phyloP scores from a whole-genome alignment of 1,140 invertebrate species.

The Rhynchophorus ferrugineus region DNA sequence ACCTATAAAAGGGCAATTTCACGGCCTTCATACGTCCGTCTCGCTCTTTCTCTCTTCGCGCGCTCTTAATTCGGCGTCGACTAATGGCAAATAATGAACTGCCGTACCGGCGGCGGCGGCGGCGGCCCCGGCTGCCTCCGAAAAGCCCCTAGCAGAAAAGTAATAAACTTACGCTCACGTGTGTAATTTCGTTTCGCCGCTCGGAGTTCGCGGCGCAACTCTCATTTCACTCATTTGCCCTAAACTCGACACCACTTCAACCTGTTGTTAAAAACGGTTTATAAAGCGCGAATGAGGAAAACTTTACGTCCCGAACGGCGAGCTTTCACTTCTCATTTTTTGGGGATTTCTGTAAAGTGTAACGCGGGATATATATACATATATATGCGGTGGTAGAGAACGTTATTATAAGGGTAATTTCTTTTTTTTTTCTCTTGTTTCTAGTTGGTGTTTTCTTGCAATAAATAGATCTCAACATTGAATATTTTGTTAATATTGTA shows the following conservation, averaged over 20 bases:
- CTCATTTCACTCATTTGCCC: constrained; percentile 20
- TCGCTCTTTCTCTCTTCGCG: neutral
- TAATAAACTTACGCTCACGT: constrained; percentile 24
- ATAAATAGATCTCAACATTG: no score
- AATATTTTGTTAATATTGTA: no score
- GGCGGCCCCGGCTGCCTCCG: constrained; percentile 1
- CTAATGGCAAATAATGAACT: constrained; percentile 20
- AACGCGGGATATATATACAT: no score
- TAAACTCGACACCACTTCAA: constrained; percentile 20
- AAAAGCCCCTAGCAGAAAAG: constrained; percentile 5
- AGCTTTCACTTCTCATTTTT: no score
- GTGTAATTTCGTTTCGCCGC: constrained; percentile 20
- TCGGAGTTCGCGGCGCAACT: constrained; percentile 17
- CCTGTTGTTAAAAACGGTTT: constrained; percentile 19
- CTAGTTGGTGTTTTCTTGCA: no score
- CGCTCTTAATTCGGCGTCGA: constrained; percentile 8
- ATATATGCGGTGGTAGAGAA: no score
- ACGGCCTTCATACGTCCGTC: constrained; percentile 7
- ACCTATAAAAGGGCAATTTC: constrained; percentile 9
- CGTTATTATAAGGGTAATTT: no score
- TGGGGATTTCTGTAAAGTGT: no score
- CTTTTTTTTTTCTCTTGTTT: no score
- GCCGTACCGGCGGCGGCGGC: neutral
- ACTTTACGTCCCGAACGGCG: neutral
- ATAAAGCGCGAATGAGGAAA: constrained; percentile 6